Conservation (phyloP, 2,888 invertebrate genomes). For the Beris chalybata region DNA sequence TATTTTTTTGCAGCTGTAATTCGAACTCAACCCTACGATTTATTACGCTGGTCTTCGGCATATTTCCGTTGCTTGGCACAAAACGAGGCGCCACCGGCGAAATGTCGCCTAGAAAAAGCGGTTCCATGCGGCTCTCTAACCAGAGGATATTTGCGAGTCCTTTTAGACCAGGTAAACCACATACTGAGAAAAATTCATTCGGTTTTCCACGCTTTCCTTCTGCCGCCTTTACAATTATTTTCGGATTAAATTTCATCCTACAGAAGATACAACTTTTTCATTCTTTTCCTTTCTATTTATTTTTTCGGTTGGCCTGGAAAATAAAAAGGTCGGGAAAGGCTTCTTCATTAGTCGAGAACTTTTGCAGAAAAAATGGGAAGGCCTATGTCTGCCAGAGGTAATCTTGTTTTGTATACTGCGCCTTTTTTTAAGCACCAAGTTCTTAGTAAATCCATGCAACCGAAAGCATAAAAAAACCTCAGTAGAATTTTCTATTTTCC, state of each 20-base stretch:
- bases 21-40: slow-evolving; percentile 84
- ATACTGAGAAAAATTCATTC: slow-evolving; percentile 21
- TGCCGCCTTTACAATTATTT: slow-evolving; percentile 23
- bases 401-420: slow-evolving; percentile 25
- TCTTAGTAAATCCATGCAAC: slow-evolving; percentile 11
- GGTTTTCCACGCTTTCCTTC: neutral
- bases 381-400: slow-evolving; percentile 48
- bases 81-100: slow-evolving; percentile 78
- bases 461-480: neutral
- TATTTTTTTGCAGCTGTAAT: slow-evolving; percentile 68
- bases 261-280: slow-evolving; percentile 4
- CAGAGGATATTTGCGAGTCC: slow-evolving; percentile 74
- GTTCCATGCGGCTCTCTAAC: slow-evolving; percentile 77
- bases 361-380: slow-evolving; percentile 53
- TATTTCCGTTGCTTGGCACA: slow-evolving; percentile 79
- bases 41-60: slow-evolving; percentile 81
- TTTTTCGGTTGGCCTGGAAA: neutral
- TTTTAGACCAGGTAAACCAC: slow-evolving; percentile 70
- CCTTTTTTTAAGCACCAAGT: slow-evolving; percentile 12
- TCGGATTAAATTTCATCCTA: slow-evolving; percentile 24
- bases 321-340: slow-evolving; percentile 46
- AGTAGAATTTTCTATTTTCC: neutral
- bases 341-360: slow-evolving; percentile 46
- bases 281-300: neutral
- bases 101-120: slow-evolving; percentile 74